These are phyloP conservation scores for Drosophila recens DNA, from an alignment of 2,888 invertebrate genomes.

Conservation along the genomic window DNA sequence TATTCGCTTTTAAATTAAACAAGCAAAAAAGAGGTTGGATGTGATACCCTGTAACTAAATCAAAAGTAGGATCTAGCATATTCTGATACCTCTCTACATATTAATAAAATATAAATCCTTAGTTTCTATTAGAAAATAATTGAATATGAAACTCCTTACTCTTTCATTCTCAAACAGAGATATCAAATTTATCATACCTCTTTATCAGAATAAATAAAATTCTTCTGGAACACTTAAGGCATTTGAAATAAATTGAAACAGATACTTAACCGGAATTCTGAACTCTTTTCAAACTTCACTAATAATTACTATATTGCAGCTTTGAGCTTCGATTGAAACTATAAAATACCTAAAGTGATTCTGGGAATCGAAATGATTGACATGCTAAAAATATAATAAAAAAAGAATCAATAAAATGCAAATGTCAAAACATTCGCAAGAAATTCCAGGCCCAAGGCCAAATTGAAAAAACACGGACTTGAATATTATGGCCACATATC, in stretches of 20 bases:
- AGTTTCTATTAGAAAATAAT: too few relatives aligned
- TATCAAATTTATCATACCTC: not conserved
- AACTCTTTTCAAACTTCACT: not conserved
- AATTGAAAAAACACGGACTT: slow-evolving; percentile 4
- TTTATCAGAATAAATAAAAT: not conserved
- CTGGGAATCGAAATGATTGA: not conserved
- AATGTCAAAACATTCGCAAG: not conserved
- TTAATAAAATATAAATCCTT: too few relatives aligned
- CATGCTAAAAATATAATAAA: slow-evolving; percentile 1
- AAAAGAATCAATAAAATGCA: slow-evolving; percentile 18
- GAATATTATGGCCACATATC: not conserved
- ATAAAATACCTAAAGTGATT: slow-evolving; percentile 5
- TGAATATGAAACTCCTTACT: not conserved
- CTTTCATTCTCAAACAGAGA: not conserved
- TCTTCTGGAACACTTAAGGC: not conserved
- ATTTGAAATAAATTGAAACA: not conserved
- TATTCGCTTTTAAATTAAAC: slow-evolving; percentile 2
- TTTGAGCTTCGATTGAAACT: slow-evolving; percentile 1
- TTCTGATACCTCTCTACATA: too few relatives aligned
- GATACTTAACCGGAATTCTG: not conserved
- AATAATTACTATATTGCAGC: slow-evolving; percentile 2
- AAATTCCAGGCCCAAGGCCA: slow-evolving; percentile 2
- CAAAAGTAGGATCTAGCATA: too few relatives aligned
- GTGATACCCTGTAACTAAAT: not conserved
- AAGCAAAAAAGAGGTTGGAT: slow-evolving; percentile 11